Conservation (phyloP, 2,113 vertebrate species). For the Hiodon tergisus region DNA sequence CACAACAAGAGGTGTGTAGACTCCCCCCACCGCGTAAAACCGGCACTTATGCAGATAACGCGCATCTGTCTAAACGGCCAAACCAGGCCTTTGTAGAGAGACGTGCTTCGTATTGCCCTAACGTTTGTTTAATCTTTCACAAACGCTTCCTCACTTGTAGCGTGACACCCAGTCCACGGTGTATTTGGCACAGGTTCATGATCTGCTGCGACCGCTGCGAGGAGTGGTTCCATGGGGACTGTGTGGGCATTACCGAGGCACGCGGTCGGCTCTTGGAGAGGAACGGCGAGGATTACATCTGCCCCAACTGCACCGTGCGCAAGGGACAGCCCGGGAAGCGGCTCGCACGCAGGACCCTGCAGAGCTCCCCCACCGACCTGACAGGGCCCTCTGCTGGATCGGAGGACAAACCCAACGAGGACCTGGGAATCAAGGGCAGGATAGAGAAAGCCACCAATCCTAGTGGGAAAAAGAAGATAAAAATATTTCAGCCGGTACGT, state of each 20-base stretch:
- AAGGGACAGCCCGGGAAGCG: conserved; percentile 66
- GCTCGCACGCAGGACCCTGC: conserved; percentile 33
- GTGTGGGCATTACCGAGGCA: conserved; percentile 94
- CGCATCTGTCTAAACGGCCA: too few relatives aligned
- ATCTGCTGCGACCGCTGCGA: conserved; percentile 98
- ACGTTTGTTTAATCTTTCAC: conserved; percentile 1
- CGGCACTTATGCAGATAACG: too few relatives aligned
- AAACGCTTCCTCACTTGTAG: conserved; percentile 17
- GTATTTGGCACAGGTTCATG: conserved; percentile 79
- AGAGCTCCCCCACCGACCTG: conserved; percentile 20
- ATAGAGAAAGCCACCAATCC: conserved; percentile 95
- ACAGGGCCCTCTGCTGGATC: conserved; percentile 36
- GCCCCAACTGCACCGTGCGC: conserved; percentile 87
- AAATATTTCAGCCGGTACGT: conserved; percentile 98
- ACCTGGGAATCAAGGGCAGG: conserved; percentile 92
- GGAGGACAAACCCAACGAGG: conserved; percentile 71
- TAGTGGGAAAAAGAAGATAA: conserved; percentile 96
- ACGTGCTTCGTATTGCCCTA: neutral
- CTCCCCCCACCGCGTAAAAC: neutral
- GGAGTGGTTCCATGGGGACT: conserved; percentile 97
- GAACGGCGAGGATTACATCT: conserved; percentile 95
- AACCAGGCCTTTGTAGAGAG: too few relatives aligned
- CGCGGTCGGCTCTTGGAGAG: conserved; percentile 88
- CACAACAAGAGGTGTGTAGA: conserved; percentile 88
- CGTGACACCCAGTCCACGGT: too few relatives aligned